Base-by-base conservation (phyloP, 1,140 invertebrate genomes). In the Drosophila simulans region DNA sequence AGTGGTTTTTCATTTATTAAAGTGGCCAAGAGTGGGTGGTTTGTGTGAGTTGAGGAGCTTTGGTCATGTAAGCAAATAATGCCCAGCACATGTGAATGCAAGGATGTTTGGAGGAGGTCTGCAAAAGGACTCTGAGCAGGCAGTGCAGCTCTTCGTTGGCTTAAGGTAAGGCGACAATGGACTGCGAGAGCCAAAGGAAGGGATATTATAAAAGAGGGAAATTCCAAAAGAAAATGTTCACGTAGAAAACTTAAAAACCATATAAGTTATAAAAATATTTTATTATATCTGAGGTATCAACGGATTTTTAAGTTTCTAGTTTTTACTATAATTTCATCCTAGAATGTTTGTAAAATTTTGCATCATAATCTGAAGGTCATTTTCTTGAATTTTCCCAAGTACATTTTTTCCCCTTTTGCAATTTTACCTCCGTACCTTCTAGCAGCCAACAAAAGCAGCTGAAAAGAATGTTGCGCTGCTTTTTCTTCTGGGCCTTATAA, bases 1-100 rank as follows among this genome's bases (percentile, higher is more conserved):
- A 64, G 68, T 52, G 76, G 57, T 72, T 88, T 86, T 86, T 86
- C 83, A 86, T 86, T 88, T 88, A 79, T 76, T 83, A 72, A 86
- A 86, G 84, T 88, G 82, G 57, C 49, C 68, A 56, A 48, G 57
- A 60, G 72, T 66, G 63, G 46, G 54, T 35, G 70, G 56, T 13
- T 13, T 5, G 37, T 31, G 31, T 31, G 25, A 34, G 35, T 42
- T 27, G 48, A 59, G 56, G 53, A 48, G 60, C 59, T 58, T 37
- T 46, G 60, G 53, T 53, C 72, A 66, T 53, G 60, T 75, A 75
- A 75, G 53, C 72, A 75, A 75, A 75, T 75, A 75, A 65, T 75
- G 37, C 62, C 62, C 62, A 53, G 46, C 58, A 75, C 42, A 66
- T 74, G 60, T 65, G 66, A 59, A 31, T 48, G 15, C 37, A 7